These are phyloP conservation scores for Takifugu ocellatus DNA, from an alignment of 2,797 vertebrate genomes.

Conservation along the genomic window DNA sequence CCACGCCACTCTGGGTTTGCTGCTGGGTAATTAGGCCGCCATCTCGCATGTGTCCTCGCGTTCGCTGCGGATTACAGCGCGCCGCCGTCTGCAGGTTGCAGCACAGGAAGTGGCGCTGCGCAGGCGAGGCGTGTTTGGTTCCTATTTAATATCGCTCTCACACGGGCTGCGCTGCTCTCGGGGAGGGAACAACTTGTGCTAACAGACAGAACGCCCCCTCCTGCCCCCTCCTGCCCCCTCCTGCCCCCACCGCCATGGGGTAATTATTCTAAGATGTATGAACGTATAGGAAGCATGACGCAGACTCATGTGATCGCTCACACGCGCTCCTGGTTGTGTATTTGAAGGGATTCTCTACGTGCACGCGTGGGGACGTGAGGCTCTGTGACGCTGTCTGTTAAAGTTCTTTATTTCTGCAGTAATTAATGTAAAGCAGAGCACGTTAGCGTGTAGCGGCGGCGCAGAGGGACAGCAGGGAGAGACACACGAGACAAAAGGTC, in stretches of 20 bases:
- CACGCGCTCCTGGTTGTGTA: background rate
- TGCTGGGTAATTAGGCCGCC: conserved; percentile 25
- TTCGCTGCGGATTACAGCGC: conserved; percentile 11
- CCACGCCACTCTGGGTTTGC: conserved; percentile 4
- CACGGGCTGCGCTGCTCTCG: conserved; percentile 2
- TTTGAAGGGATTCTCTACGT: background rate
- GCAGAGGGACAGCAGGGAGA: conserved; percentile 4
- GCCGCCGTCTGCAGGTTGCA: conserved; percentile 19
- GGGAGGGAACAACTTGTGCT: conserved; percentile 23
- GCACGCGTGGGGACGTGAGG: background rate
- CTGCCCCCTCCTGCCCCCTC: conserved; percentile 12
- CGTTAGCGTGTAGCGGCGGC: background rate
- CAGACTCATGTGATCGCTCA: background rate
- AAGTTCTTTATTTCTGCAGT: too few species aligned
- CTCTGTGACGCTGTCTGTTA: too few species aligned
- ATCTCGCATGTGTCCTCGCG: background rate
- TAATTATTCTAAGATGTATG: conserved; percentile 71
- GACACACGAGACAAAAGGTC: conserved; percentile 7
- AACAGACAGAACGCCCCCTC: conserved; percentile 14
- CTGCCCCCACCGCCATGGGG: conserved; percentile 28
- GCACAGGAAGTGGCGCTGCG: conserved; percentile 22
- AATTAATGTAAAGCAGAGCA: conserved; percentile 2
- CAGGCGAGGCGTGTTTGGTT: conserved; percentile 36
- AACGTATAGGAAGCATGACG: conserved; percentile 5
- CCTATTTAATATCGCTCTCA: conserved; percentile 30